Base-by-base conservation (phyloP, 64 coral and sea anemone species). In the Stylophora pistillata region DNA sequence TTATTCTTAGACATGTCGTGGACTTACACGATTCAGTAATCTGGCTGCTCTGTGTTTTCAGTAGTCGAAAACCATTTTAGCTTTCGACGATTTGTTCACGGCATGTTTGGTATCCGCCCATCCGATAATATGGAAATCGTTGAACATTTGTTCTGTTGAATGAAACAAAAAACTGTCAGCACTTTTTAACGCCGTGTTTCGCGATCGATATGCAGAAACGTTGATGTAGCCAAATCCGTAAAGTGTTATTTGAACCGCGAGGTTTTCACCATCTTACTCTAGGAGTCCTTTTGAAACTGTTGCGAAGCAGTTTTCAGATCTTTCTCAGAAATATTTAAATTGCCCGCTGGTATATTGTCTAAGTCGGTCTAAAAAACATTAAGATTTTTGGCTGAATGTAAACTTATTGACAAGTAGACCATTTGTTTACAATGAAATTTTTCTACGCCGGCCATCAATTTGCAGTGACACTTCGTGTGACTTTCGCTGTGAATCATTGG, bases 31-130 rank as follows among this genome's bases (percentile, higher is more conserved):
- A 26, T 53, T 21, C 33, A 6, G 6, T 53, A 9, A 68, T 65
- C 21, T 12, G 15, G 23, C 6, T 64, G 27, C 23, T n/a, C 47
- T 69, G 53, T 11, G n/a, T 69, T 71, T 84, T 11, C 17, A 53
- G 4, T 16, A 84, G 32, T 84, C 25, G 80, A 84, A 84, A 84
- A 25, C 30, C 13, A 69, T 84, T 84, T n/a, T 23, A 69, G 13
- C 27, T 70, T 37, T 84, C 37, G 34, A 14, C 10, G 41, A 69
- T 41, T 84, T 21, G 16, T 79, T 61, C 77, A 79, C 26, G 77
- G 54, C 23, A 31, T 60, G 14, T 78, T 27, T 15, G n/a, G n/a
- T 13, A 54, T n/a, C 41, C 66, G 20, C 13, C 21, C 41, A 25
- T n/a, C 64, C 11, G 64, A 18, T 73, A 30, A 31, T 73, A 27